Conservation (phyloP, 2,797 vertebrate species). For the Falco berigora region DNA sequence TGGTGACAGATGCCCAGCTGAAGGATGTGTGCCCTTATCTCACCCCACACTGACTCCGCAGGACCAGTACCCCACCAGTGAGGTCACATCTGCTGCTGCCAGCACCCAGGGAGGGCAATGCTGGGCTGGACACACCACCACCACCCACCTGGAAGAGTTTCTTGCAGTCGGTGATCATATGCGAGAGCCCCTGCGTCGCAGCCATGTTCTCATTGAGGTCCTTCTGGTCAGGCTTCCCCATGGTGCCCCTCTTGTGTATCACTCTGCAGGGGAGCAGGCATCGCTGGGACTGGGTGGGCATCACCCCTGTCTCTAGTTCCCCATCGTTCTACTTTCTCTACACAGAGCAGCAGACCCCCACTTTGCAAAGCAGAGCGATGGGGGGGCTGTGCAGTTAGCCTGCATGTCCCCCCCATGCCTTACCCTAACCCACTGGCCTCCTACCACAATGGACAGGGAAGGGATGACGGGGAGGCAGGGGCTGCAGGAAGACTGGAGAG, state of each 20-base stretch:
- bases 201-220: constrained; percentile 84
- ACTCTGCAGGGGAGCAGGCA: constrained; percentile 53
- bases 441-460: background rate
- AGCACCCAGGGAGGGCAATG: accelerated
- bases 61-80: accelerated
- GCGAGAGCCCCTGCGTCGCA: constrained; percentile 79
- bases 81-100: accelerated
- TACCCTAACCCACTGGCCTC: accelerated
- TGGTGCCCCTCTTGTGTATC: constrained; percentile 70
- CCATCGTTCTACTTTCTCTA: background rate
- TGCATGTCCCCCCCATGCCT: accelerated
- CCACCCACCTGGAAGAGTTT: constrained; percentile 82
- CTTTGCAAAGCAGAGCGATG: background rate
- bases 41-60: accelerated
- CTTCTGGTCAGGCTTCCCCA: constrained; percentile 79
- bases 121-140: background rate
- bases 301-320: accelerated
- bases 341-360: background rate
- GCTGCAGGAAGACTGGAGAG: background rate
- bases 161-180: constrained; percentile 86
- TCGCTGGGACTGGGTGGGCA: accelerated
- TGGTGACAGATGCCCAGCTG: accelerated
- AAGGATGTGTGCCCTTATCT: background rate
- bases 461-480: background rate
- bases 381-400: background rate